phyloP scores from a whole-genome alignment of 2,113 vertebrate genomes.

The human region DNA sequence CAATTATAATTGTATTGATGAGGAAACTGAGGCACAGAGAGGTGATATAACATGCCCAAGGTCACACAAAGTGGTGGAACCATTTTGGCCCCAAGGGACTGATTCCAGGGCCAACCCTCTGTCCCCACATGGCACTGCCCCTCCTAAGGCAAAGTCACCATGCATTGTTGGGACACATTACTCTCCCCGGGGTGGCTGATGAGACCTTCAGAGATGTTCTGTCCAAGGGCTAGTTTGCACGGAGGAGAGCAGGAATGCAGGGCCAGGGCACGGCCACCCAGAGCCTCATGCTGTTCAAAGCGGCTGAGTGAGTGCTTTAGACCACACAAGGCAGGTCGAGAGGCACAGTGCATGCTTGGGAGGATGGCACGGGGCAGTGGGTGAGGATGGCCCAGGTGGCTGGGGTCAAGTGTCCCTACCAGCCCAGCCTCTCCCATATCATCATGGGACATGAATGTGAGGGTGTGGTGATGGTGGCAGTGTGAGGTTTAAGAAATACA shows the following conservation, averaged over 20 bases:
- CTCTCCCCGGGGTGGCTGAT: not conserved
- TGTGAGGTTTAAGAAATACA: not conserved
- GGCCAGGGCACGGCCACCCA: no score
- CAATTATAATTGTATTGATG: not conserved
- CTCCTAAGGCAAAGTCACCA: not conserved
- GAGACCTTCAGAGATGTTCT: not conserved
- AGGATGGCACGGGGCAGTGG: no score
- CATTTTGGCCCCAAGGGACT: not conserved
- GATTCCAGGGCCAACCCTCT: not conserved
- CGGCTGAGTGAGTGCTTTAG: rapidly evolving
- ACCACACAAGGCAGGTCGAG: not conserved
- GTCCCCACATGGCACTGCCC: no score
- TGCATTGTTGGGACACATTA: not conserved
- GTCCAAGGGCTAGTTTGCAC: no score
- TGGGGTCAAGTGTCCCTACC: not conserved
- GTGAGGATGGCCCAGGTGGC: not conserved
- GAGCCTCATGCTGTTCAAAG: not conserved
- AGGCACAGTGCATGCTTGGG: no score
- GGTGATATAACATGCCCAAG: not conserved
- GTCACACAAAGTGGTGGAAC: not conserved
- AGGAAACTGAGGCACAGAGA: not conserved
- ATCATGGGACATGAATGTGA: not conserved
- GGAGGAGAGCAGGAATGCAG: not conserved
- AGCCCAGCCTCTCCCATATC: no score
- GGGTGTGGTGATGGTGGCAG: not conserved